phyloP scores from a whole-genome alignment of 2,113 vertebrate genomes.

The Electrona antarctica region DNA sequence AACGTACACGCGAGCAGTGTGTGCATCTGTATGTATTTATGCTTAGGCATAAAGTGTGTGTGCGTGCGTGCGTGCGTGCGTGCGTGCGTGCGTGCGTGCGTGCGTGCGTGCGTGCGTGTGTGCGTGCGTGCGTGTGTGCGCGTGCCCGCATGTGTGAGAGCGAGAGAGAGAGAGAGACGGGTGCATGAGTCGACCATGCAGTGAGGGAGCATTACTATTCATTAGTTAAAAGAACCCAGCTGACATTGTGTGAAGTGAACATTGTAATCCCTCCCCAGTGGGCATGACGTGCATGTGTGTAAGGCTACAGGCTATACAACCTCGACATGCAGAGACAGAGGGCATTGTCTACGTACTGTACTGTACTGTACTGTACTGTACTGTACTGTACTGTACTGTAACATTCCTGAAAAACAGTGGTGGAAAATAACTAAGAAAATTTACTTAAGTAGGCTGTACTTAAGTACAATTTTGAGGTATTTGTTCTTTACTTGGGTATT shows the following conservation, averaged over 20 bases:
- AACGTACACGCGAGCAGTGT: not conserved
- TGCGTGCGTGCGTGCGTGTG: not conserved
- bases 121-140: not conserved
- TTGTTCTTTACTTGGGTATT: no score
- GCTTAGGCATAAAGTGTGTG: not conserved
- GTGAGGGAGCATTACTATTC: slow-evolving; percentile 14
- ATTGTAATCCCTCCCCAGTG: slow-evolving; percentile 18
- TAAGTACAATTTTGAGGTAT: no score
- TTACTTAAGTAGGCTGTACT: no score
- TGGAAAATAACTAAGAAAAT: no score
- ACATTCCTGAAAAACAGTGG: no score
- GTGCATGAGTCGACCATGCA: not conserved
- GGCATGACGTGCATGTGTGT: slow-evolving; percentile 11
- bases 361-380: no score
- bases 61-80: slow-evolving; percentile 4
- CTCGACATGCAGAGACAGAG: no score
- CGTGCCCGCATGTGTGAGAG: slow-evolving; percentile 1
- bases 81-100: not conserved
- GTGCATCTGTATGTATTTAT: not conserved
- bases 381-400: no score
- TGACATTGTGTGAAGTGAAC: slow-evolving; percentile 33
- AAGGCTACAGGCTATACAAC: no score
- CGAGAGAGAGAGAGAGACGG: not conserved
- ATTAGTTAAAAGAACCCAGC: not conserved
- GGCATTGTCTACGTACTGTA: no score